Conservation (phyloP, 2,113 vertebrate species). For the Tragelaphus buxtoni region DNA sequence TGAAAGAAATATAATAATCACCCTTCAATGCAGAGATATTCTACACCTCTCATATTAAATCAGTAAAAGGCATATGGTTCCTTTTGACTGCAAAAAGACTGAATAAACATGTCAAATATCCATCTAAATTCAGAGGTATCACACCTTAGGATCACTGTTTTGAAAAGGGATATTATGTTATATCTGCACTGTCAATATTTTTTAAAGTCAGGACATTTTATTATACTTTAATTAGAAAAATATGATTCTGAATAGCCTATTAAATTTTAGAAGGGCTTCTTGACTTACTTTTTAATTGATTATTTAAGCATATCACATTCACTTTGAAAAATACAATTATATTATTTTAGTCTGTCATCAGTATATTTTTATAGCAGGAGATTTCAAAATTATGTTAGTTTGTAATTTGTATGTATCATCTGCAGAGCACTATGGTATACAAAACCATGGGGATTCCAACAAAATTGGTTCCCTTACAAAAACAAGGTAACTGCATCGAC, state of each 20-base stretch:
- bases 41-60: conserved; percentile 14
- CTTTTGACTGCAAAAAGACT: background rate
- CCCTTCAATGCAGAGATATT: conserved; percentile 29
- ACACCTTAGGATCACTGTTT: conserved; percentile 5
- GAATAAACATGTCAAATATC: conserved; percentile 2
- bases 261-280: background rate
- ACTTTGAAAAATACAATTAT: background rate
- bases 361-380: background rate
- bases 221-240: background rate
- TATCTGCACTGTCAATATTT: background rate
- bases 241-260: background rate
- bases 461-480: background rate
- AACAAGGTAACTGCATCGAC: background rate
- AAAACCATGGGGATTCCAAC: background rate
- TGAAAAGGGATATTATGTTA: background rate
- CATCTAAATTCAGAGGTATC: background rate
- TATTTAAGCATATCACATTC: background rate
- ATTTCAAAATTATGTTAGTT: background rate
- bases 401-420: background rate
- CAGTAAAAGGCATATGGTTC: conserved; percentile 17
- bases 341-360: background rate
- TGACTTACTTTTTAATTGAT: background rate
- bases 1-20: conserved; percentile 61
- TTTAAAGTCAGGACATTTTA: background rate
- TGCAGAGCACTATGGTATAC: background rate